Percentiles rank a stretch among this genome's conserved stretches.
Conservation (phyloP, 2,797 vertebrate species). For the Macroramphosus scolopax region DNA sequence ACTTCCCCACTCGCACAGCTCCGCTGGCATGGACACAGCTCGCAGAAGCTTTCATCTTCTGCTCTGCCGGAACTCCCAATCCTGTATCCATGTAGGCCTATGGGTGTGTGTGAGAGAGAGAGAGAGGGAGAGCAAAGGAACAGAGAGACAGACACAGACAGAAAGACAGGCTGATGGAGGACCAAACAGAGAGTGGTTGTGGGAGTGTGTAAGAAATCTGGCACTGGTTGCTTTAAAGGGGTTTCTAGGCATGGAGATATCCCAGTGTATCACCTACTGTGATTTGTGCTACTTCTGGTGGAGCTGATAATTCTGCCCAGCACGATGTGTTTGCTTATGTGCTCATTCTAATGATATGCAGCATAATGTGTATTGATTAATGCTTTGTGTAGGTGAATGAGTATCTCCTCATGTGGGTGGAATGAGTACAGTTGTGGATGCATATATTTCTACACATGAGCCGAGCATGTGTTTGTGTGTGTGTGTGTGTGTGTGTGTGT, state of each 20-base stretch:
- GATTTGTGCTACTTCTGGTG: conserved; percentile 65
- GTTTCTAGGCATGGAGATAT: conserved; percentile 37
- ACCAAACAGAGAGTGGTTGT: conserved; percentile 11
- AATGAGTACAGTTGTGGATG: conserved; percentile 36
- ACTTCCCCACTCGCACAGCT: conserved; percentile 51
- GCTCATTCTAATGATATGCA: conserved; percentile 41
- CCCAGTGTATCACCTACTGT: conserved; percentile 58
- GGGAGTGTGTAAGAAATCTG: conserved; percentile 27
- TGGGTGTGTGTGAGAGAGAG: conserved; percentile 5
- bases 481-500: conserved; percentile 11
- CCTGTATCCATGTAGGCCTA: conserved; percentile 23
- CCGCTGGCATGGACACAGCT: conserved; percentile 58
- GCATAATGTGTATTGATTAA: conserved; percentile 23
- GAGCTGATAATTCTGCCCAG: conserved; percentile 46
- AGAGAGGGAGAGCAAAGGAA: conserved; percentile 2
- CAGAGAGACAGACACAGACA: conserved; percentile 6
- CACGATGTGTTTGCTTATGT: conserved; percentile 52
- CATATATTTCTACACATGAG: conserved; percentile 18
- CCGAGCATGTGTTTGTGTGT: not conserved
- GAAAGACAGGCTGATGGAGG: conserved; percentile 24
- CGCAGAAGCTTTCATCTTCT: conserved; percentile 63
- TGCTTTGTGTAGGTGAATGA: conserved; percentile 43
- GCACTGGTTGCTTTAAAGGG: conserved; percentile 29
- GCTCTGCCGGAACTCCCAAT: conserved; percentile 46
- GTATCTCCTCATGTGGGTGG: conserved; percentile 42